Percentiles rank a stretch among this genome's conserved stretches.
Evolutionary conservation across 2,113 vertebrate genomes (phyloP).

Genomic region (Sisor rabdophorus): DNA sequence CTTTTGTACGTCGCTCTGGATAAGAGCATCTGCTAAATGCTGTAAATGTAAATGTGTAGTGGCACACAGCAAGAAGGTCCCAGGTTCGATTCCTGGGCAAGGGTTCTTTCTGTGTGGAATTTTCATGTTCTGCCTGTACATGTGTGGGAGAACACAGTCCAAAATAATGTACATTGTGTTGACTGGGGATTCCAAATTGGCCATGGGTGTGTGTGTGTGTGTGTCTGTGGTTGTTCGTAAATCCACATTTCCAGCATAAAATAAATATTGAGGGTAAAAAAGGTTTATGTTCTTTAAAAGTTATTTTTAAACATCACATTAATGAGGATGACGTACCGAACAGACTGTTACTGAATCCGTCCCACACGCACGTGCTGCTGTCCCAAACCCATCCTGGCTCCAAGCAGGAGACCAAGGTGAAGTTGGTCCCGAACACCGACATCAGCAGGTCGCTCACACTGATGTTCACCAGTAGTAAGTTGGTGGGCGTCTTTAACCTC

Average conservation of each 20-base stretch:
- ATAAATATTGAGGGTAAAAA: background rate
- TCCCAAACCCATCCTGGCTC: constrained; percentile 81
- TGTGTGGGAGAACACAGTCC: too few relatives aligned
- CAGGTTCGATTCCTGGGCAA: too few relatives aligned
- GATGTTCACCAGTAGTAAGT: constrained; percentile 79
- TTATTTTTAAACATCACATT: background rate
- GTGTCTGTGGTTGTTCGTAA: too few relatives aligned
- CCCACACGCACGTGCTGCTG: constrained; percentile 78
- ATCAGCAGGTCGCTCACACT: constrained; percentile 82
- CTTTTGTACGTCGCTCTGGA: too few relatives aligned
- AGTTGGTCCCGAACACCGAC: constrained; percentile 75
- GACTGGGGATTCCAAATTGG: too few relatives aligned
- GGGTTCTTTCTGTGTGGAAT: too few relatives aligned
- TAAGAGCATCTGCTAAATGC: too few relatives aligned
- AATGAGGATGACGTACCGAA: constrained; percentile 74
- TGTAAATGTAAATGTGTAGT: too few relatives aligned
- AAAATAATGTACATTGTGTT: too few relatives aligned
- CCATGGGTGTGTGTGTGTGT: too few relatives aligned
- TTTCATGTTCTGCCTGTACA: too few relatives aligned
- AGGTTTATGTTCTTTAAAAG: background rate
- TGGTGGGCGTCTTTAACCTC: constrained; percentile 79
- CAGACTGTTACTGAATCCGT: constrained; percentile 88
- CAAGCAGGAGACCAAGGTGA: constrained; percentile 82
- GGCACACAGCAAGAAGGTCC: too few relatives aligned
- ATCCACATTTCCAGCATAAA: background rate